A percentile compares a stretch with the other conserved stretches of the same genome.
Conservation (phyloP, 2,888 invertebrate species). For the Glyphotaelius pellucidus region DNA sequence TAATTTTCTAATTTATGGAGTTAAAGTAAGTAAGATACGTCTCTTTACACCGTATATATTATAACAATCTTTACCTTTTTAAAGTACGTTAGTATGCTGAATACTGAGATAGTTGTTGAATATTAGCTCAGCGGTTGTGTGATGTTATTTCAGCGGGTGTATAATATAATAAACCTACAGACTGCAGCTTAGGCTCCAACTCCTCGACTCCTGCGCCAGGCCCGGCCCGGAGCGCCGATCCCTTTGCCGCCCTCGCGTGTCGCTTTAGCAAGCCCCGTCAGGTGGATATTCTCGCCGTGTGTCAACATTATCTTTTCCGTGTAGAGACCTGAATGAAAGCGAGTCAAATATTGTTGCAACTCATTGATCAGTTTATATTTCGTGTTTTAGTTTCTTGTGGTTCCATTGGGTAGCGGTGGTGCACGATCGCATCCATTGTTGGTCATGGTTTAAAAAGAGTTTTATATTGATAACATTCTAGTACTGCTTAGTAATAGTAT, state of each 20-base stretch:
- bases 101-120: not conserved
- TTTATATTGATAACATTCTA: not conserved
- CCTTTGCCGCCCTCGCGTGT: no score
- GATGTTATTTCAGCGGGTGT: not conserved
- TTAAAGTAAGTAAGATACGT: no score
- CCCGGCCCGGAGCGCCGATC: not conserved
- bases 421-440: not conserved
- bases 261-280: not conserved
- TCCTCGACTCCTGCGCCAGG: not conserved
- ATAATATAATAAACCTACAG: constrained; percentile 9
- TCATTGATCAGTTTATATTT: not conserved
- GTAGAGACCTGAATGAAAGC: not conserved
- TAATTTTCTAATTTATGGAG: no score
- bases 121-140: not conserved
- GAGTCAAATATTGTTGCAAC: not conserved
- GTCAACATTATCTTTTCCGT: not conserved
- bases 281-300: not conserved
- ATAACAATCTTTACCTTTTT: no score
- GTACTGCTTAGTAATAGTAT: no score
- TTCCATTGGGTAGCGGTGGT: not conserved
- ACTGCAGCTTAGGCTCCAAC: not conserved
- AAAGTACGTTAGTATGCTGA: not conserved
- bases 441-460: not conserved
- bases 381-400: not conserved
- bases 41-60: no score